Percentiles rank a stretch among this genome's conserved stretches.
Evolutionary conservation across 2,113 vertebrate species (phyloP).

Genomic region (Suncus etruscus): DNA sequence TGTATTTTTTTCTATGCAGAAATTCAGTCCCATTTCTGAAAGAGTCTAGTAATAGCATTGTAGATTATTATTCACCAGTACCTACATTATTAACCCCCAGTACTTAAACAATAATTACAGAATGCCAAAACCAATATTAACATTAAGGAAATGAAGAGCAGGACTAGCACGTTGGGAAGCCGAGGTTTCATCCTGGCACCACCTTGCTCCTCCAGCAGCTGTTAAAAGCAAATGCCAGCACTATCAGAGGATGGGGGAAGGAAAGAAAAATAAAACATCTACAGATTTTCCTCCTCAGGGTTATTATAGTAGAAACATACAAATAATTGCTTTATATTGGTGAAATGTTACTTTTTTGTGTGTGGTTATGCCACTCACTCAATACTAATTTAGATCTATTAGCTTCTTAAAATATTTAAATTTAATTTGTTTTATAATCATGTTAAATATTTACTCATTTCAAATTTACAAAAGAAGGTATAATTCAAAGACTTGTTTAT

Average conservation of each 20-base stretch:
- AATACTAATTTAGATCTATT: conserved; percentile 28
- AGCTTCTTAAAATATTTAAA: conserved; percentile 19
- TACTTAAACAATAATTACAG: not conserved
- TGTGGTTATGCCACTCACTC: not conserved
- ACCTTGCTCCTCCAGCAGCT: too few species aligned
- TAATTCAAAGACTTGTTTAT: not conserved
- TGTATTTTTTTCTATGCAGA: too few species aligned
- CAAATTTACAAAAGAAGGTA: not conserved
- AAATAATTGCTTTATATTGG: conserved; percentile 29
- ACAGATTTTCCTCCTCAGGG: not conserved
- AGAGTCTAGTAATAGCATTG: too few species aligned
- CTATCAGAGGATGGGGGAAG: too few species aligned
- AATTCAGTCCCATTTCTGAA: too few species aligned
- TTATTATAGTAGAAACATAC: not conserved
- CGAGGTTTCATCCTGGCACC: too few species aligned
- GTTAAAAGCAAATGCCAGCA: too few species aligned
- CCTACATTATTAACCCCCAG: not conserved
- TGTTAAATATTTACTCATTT: conserved; percentile 38
- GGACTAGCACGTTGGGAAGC: too few species aligned
- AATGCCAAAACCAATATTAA: not conserved
- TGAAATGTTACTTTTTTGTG: not conserved
- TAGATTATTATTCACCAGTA: too few species aligned
- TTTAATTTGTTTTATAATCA: conserved; percentile 33
- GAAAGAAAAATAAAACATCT: not conserved
- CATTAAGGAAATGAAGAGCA: not conserved